Percentiles rank a stretch among this genome's conserved stretches.
Evolutionary conservation across 1,140 invertebrate species (phyloP).

Genomic region (Anastrepha obliqua): DNA sequence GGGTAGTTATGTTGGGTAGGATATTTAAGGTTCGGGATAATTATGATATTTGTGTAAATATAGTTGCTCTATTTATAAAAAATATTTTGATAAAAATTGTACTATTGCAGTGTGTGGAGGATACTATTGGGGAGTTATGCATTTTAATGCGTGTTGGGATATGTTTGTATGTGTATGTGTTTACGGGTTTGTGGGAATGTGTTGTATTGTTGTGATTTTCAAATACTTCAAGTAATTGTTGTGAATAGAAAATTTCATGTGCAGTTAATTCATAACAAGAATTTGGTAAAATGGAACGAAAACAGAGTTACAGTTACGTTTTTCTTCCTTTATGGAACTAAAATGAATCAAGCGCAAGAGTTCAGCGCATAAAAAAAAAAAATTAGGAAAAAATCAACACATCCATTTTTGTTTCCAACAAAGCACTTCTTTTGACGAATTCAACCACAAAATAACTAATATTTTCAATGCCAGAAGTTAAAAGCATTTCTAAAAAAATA

Average conservation of each 20-base stretch:
- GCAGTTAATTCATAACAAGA: constrained; percentile 59
- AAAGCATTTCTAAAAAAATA: background rate
- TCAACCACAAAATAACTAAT: too few relatives aligned
- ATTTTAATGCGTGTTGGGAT: constrained; percentile 53
- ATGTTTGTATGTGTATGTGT: constrained; percentile 7
- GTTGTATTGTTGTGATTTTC: constrained; percentile 61
- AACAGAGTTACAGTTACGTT: background rate
- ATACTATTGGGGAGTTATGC: constrained; percentile 57
- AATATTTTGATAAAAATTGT: constrained; percentile 68
- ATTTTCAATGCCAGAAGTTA: too few relatives aligned
- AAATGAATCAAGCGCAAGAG: constrained; percentile 40
- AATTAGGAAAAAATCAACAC: too few relatives aligned
- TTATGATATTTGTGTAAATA: constrained; percentile 67
- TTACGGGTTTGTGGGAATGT: constrained; percentile 39
- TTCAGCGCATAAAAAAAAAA: background rate
- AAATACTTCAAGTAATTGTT: constrained; percentile 66
- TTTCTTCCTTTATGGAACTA: background rate
- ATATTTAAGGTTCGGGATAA: constrained; percentile 65
- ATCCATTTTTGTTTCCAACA: too few relatives aligned
- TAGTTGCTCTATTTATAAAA: constrained; percentile 65
- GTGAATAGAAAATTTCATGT: constrained; percentile 50
- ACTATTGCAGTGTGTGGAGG: constrained; percentile 75
- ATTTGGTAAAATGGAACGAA: background rate
- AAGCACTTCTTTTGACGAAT: too few relatives aligned
- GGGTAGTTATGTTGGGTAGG: constrained; percentile 64